Conservation (phyloP, 2,113 vertebrate species). For the Oreotrochilus melanogaster region DNA sequence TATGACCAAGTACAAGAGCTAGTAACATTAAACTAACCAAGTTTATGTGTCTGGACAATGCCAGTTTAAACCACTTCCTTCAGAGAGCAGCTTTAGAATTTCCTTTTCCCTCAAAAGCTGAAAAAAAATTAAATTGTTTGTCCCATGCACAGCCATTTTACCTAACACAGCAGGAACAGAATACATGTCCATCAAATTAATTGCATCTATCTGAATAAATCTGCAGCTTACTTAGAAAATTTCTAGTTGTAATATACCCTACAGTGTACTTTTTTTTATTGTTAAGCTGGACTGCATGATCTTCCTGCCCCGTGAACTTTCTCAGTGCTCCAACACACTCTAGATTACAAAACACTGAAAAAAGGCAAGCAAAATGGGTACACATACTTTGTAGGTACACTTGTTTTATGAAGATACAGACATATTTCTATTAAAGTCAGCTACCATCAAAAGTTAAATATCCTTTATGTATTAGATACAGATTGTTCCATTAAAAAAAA, state of each 20-base stretch:
- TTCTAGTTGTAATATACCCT: not conserved
- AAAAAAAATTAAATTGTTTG: not conserved
- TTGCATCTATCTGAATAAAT: not conserved
- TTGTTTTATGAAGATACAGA: not conserved
- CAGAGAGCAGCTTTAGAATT: not conserved
- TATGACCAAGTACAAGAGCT: not conserved
- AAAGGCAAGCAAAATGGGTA: not conserved
- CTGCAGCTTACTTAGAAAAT: not conserved
- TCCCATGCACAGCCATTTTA: not conserved
- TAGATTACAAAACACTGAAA: not conserved
- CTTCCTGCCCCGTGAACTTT: not conserved
- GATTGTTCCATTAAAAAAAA: not conserved
- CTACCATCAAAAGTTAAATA: not conserved
- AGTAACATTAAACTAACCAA: not conserved
- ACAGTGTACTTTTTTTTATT: not conserved
- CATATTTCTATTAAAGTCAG: not conserved
- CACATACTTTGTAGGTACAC: fast-evolving
- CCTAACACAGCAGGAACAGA: not conserved
- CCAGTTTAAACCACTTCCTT: not conserved
- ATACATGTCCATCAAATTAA: not conserved
- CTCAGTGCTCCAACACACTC: not conserved
- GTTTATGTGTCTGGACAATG: not conserved
- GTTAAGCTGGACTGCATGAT: not conserved
- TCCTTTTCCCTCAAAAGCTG: not conserved
- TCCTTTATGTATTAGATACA: not conserved